Percentiles rank a stretch among this genome's conserved stretches.
These are phyloP conservation scores for Brachirus orientalis DNA, from an alignment of 2,113 vertebrate species.

Conservation along the genomic window DNA sequence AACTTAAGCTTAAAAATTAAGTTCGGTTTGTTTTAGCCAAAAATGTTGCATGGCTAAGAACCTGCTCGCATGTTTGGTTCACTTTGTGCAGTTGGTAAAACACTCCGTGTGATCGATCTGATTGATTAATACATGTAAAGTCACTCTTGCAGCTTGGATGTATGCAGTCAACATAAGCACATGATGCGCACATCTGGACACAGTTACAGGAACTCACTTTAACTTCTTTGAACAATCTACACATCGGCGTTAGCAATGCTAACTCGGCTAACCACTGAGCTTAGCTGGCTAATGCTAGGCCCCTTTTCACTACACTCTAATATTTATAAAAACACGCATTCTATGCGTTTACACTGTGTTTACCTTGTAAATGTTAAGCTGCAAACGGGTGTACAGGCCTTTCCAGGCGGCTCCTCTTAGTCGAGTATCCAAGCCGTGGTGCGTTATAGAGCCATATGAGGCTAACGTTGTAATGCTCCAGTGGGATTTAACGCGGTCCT, in stretches of 20 bases:
- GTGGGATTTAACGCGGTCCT: conserved; percentile 30
- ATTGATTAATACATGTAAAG: not conserved
- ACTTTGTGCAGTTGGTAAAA: conserved; percentile 20
- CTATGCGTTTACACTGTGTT: conserved; percentile 17
- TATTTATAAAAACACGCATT: conserved; percentile 8
- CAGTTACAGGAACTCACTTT: not conserved
- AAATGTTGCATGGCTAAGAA: conserved; percentile 6
- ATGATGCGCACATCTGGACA: no score
- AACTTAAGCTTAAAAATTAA: no score
- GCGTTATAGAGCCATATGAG: conserved; percentile 25
- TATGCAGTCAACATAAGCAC: not conserved
- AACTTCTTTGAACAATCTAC: conserved; percentile 33
- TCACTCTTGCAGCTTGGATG: not conserved
- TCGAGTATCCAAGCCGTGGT: conserved; percentile 30
- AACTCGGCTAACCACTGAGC: conserved; percentile 43
- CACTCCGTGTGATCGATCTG: not conserved
- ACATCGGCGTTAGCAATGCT: conserved; percentile 53
- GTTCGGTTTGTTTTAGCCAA: not conserved
- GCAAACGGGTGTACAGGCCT: conserved; percentile 30
- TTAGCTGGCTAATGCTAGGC: conserved; percentile 70
- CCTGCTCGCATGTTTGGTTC: conserved; percentile 16
- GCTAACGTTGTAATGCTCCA: conserved; percentile 29
- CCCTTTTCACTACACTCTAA: conserved; percentile 26
- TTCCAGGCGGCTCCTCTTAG: conserved; percentile 25
- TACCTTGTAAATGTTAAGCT: conserved; percentile 56